These are phyloP conservation scores for Apus apus DNA, from an alignment of 2,113 vertebrate genomes.

Conservation along the genomic window DNA sequence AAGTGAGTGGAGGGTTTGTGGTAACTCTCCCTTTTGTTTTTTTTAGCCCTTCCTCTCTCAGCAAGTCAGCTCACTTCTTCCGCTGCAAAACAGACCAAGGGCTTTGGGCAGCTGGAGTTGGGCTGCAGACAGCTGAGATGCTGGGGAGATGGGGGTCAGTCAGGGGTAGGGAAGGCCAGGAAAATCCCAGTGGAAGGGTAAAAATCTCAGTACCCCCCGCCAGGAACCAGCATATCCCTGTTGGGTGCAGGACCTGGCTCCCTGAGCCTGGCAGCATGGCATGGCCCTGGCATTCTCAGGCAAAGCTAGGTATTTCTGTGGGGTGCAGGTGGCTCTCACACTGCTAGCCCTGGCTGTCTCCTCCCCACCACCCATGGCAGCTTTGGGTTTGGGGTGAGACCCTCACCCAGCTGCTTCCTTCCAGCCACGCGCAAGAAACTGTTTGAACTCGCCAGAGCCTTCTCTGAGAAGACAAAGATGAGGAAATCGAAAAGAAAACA, in stretches of 20 bases:
- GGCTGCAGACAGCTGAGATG: neutral
- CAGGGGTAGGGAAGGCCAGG: neutral
- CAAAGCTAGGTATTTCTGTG: neutral
- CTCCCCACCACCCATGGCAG: neutral
- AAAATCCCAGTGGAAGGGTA: neutral
- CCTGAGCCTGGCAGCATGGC: fast-evolving
- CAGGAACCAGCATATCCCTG: neutral
- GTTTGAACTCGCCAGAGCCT: slow-evolving; percentile 94
- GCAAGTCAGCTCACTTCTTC: neutral
- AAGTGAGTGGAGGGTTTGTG: neutral
- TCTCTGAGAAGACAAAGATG: slow-evolving; percentile 96
- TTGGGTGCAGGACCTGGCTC: neutral
- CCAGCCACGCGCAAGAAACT: slow-evolving; percentile 95
- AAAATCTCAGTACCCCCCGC: neutral
- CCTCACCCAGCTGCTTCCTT: neutral
- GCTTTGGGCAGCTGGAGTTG: neutral
- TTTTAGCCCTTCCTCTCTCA: neutral
- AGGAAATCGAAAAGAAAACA: slow-evolving; percentile 91
- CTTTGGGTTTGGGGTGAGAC: neutral
- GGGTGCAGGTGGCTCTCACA: neutral
- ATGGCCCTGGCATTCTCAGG: fast-evolving
- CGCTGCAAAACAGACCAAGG: fast-evolving
- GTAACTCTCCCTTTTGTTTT: neutral
- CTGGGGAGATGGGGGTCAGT: neutral
- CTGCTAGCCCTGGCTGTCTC: neutral